Evolutionary conservation across 2,888 invertebrate species (phyloP), one percentile per base, ranked within the genome.

Genomic region (Lasius platythorax): DNA sequence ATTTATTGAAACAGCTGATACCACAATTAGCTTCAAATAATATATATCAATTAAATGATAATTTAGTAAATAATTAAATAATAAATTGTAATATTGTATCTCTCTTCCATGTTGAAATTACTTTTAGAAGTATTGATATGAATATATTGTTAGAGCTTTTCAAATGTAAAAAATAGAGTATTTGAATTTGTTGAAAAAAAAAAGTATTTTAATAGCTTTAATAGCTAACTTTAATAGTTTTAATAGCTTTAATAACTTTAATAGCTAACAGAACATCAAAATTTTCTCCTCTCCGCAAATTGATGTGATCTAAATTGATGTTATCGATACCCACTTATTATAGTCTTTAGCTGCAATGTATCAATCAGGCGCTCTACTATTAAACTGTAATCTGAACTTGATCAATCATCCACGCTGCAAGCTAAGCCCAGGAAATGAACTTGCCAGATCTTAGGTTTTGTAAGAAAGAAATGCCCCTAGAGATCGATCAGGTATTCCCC

Each of bases 341-440:
- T 63, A 40, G 50, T 61, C 83, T 50, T 61, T 37, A 61, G 46
- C 61, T 30, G n/a, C 43, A 70, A 83, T 63, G 58, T 83, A 83
- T 79, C 78, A 83, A 79, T 83, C 53, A 50, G 37, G 18, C 40
- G 53, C 23, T 63, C 76, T 46, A 11, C 64, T 61, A 81, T 81
- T 81, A 84, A 84, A 75, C 58, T 64, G 72, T 84, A 84, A 81
- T 84, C 66, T 84, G 64, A 68, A 73, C 72, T 81, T 72, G 72
- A 84, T 84, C 81, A 81, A 84, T 84, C 84, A 84, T 84, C 84
- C 46, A 28, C n/a, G 53, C 28, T 68, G 81, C 81, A 63, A 50
- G 84, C 61, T 72, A 73, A 84, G 81, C 53, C 28, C 43, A 64
- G 81, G 72, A 84, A 84, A 84, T 84, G 76, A 82, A 76, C 75